Conservation (phyloP, 1,140 invertebrate species). For the Drosophila murphyi region DNA sequence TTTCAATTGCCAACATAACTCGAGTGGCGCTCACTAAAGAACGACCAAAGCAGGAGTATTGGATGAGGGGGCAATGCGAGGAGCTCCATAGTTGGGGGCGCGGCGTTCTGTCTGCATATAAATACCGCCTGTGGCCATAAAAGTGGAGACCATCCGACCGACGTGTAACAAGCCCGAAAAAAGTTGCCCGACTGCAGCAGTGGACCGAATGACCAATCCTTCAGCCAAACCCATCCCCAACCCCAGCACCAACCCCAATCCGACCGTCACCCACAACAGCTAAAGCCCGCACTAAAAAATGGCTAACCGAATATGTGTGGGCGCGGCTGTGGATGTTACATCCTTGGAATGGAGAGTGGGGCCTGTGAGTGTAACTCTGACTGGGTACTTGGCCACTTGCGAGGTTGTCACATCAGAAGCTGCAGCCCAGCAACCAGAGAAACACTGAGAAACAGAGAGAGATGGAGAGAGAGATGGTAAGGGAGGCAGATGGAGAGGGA, state of each 20-base stretch:
- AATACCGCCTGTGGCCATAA: constrained; percentile 85
- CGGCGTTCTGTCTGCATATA: constrained; percentile 78
- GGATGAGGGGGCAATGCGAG: background rate
- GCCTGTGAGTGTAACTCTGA: constrained; percentile 13
- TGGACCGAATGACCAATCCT: constrained; percentile 41
- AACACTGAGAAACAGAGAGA: background rate
- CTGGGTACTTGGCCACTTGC: constrained; percentile 16
- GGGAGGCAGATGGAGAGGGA: background rate
- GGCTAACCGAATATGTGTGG: constrained; percentile 81
- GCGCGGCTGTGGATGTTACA: constrained; percentile 69
- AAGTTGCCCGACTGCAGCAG: constrained; percentile 39
- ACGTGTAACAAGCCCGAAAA: constrained; percentile 63
- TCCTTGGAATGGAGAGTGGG: background rate
- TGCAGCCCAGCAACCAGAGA: constrained; percentile 13
- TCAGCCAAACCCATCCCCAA: constrained; percentile 7
- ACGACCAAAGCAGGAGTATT: background rate
- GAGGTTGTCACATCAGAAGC: constrained; percentile 36
- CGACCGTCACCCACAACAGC: background rate
- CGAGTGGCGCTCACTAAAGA: constrained; percentile 66
- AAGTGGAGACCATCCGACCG: constrained; percentile 82
- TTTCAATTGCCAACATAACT: constrained; percentile 84
- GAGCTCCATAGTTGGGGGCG: constrained; percentile 56
- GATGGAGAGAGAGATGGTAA: background rate
- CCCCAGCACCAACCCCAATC: background rate
- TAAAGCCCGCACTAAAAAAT: constrained; percentile 74